Conservation (phyloP, 2,797 vertebrate species). For the Glossophaga mutica region DNA sequence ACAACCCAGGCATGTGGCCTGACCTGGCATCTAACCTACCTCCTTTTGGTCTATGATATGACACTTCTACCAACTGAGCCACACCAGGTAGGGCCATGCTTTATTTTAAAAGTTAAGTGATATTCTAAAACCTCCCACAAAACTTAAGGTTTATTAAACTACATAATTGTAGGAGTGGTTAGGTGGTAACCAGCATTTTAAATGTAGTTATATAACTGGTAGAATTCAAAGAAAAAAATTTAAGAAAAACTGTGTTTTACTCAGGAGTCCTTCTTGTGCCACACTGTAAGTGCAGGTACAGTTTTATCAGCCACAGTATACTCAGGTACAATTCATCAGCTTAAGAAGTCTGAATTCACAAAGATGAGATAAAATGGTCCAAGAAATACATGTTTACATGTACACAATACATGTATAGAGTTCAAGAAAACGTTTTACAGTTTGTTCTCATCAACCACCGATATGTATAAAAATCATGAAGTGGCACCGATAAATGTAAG, state of each 20-base stretch:
- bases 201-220: neutral
- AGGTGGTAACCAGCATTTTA: neutral
- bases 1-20: neutral
- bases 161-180: neutral
- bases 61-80: neutral
- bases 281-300: neutral
- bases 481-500: neutral
- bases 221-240: neutral
- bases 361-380: neutral
- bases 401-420: too few species aligned
- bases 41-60: neutral
- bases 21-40: neutral
- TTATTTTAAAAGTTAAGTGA: conserved; percentile 16
- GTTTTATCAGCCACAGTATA: neutral
- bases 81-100: neutral
- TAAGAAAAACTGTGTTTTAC: neutral
- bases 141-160: neutral
- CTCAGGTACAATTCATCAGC: neutral
- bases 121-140: neutral
- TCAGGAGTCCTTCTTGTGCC: neutral
- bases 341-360: neutral
- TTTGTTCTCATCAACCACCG: neutral
- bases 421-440: neutral
- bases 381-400: neutral
- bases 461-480: neutral